These are phyloP conservation scores for Mimumesa dahlbomi DNA, from an alignment of 2,888 invertebrate species.

Conservation along the genomic window DNA sequence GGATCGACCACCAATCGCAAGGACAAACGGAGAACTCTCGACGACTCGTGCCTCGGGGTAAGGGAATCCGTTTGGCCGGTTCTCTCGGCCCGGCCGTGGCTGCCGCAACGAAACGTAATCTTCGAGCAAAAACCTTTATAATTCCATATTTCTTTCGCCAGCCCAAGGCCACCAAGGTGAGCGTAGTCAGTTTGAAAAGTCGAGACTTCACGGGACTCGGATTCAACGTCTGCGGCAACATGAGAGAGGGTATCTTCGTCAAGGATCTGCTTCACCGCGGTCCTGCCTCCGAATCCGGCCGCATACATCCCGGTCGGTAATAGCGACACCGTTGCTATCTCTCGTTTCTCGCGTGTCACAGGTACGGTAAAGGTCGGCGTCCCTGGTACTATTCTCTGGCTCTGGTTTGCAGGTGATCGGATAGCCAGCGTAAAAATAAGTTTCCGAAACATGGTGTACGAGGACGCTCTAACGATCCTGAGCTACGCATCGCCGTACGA, in stretches of 20 bases:
- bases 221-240: slow-evolving; percentile 93
- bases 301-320: slow-evolving; percentile 88
- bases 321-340: too few species aligned
- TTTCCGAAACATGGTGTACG: slow-evolving; percentile 93
- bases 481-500: slow-evolving; percentile 96
- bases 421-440: slow-evolving; percentile 93
- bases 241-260: slow-evolving; percentile 93
- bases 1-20: slow-evolving; percentile 74
- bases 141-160: slow-evolving; percentile 68
- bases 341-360: neutral
- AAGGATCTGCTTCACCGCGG: slow-evolving; percentile 93
- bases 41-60: slow-evolving; percentile 83
- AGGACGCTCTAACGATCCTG: slow-evolving; percentile 93
- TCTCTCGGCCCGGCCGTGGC: too few species aligned
- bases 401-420: slow-evolving; percentile 89
- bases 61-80: too few species aligned
- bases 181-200: slow-evolving; percentile 89
- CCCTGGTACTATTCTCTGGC: too few species aligned
- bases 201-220: slow-evolving; percentile 94
- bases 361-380: too few species aligned
- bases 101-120: too few species aligned
- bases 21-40: slow-evolving; percentile 82
- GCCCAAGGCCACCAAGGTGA: slow-evolving; percentile 82
- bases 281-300: slow-evolving; percentile 92
- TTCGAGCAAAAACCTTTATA: neutral